Percentiles rank a stretch among this genome's conserved stretches.
Evolutionary conservation across 1,140 invertebrate genomes (phyloP).

Genomic region (Streblospio benedicti): DNA sequence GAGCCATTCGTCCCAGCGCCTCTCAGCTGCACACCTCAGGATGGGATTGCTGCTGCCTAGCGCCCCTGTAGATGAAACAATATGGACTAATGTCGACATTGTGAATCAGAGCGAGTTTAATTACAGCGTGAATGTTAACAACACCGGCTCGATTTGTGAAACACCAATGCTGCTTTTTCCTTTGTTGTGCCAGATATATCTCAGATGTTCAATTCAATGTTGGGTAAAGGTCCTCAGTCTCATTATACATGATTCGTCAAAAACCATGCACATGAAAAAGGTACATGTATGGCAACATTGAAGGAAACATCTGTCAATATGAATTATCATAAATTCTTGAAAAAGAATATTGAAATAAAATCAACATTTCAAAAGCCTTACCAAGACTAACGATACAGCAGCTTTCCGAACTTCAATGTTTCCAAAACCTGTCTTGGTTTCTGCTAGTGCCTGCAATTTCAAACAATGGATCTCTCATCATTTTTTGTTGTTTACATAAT

Average conservation of each 20-base stretch:
- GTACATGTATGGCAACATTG: no score
- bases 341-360: background rate
- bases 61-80: slow-evolving; percentile 54
- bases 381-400: slow-evolving; percentile 65
- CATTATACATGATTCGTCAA: no score
- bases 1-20: slow-evolving; percentile 77
- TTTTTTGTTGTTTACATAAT: no score
- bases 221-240: no score
- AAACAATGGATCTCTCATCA: slow-evolving; percentile 7
- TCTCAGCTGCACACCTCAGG: slow-evolving; percentile 77
- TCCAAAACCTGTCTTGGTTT: slow-evolving; percentile 74
- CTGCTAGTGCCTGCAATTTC: slow-evolving; percentile 60
- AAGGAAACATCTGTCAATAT: no score
- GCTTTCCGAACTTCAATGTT: slow-evolving; percentile 83
- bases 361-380: slow-evolving; percentile 25
- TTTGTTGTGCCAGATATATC: no score
- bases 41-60: slow-evolving; percentile 75
- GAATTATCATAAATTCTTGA: background rate
- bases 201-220: no score
- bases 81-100: background rate
- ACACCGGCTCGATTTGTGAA: no score
- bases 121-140: background rate
- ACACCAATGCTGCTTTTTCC: no score
- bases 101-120: background rate
- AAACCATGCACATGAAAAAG: no score